Base-by-base conservation (phyloP, 2,797 vertebrate species). In the Leptatherina wallacei region DNA sequence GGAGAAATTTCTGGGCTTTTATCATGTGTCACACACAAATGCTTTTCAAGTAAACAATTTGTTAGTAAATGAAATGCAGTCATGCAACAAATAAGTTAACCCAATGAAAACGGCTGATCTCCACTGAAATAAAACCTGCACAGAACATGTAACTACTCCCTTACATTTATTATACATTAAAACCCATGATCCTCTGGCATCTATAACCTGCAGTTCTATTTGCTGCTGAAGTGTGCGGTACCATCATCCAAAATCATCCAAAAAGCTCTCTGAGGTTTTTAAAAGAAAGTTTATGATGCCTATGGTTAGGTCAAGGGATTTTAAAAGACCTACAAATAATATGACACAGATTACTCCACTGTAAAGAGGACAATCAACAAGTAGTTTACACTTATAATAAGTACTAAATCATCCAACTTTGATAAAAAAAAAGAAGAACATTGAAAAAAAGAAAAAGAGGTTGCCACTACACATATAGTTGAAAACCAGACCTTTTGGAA, bases 21-120 rank as follows among this genome's bases (percentile, higher is more conserved):
- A 57, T 62, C 56, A 58, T 51, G 61, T 71, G 75, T 77, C 27
- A 77, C 52, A 49, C 36, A 57, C 24, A 68, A 75, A 57, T 69
- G 58, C 55, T 60, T 80, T 73, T 71, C 44, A 40, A 7, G 18
- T 32, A 33, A 68, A 75, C 54, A 70, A 36, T 12, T 14, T 49
- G 18, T 49, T 27, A 16, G 9, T 59, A 18, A 60, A 52, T 73
- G 8, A 74, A 78, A 54, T 49, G 44, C 18, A 30, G 11, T 47
- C 35, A 12, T 27, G 58, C n/a, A 24, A 60, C 40, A 57, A 59
- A 59, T 10, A 36, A 22, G 10, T n/a, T 2, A 35, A 56, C 13
- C 54, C 54, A 32, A 0, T 9, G 8, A 49, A n/a, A 49, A n/a
- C 20, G 22, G 20, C 20, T 49, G 44, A 49, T 42, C 40, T 42